Percentiles rank a stretch among this genome's conserved stretches.
phyloP scores from a whole-genome alignment of 2,113 vertebrate species.

The Gulo gulo region DNA sequence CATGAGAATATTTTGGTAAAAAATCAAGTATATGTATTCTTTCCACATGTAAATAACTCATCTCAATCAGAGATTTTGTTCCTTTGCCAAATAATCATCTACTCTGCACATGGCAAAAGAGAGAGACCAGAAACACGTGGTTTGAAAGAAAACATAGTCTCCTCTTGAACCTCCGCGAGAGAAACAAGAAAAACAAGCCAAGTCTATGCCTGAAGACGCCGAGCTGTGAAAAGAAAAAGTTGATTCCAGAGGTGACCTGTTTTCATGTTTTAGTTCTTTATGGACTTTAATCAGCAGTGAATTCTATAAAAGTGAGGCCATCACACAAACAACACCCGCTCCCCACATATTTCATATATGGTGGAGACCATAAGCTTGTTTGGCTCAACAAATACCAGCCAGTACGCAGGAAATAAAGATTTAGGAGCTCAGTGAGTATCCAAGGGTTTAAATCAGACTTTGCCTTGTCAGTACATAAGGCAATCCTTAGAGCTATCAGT shows the following conservation, averaged over 20 bases:
- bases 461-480: constrained; percentile 35
- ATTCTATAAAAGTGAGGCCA: constrained; percentile 31
- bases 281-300: constrained; percentile 44
- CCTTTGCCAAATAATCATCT: not conserved
- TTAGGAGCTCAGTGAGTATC: constrained; percentile 60
- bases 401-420: constrained; percentile 39
- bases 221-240: not conserved
- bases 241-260: constrained; percentile 23
- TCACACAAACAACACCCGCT: constrained; percentile 3
- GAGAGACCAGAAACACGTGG: not conserved
- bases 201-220: not conserved
- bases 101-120: not conserved
- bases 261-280: constrained; percentile 37
- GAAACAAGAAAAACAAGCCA: not conserved
- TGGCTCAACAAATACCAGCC: constrained; percentile 46
- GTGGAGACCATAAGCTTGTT: constrained; percentile 49
- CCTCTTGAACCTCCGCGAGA: not conserved
- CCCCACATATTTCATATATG: constrained; percentile 58
- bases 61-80: not conserved
- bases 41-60: not conserved
- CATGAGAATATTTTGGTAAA: not conserved
- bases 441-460: constrained; percentile 66
- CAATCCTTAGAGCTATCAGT: not conserved
- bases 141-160: not conserved
- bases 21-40: not conserved